Evolutionary conservation across 2,888 invertebrate species (phyloP), one percentile per base, ranked within the genome.

Genomic region (Sipha maydis): DNA sequence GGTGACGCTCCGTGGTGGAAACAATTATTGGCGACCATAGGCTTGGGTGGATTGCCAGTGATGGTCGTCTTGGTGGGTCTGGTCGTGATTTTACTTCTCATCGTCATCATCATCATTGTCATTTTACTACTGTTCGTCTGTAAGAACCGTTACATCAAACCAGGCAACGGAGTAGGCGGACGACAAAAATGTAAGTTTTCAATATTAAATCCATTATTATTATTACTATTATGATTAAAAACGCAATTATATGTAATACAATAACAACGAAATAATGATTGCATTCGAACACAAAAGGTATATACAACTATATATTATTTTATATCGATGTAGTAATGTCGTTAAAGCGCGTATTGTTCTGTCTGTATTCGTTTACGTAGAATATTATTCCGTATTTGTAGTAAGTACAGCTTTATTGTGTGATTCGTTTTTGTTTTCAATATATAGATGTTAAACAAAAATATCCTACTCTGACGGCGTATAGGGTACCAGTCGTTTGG

Each of bases 1-100:
- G 88, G 82, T 41, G 88, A 88, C 31, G 80, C 80, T 54, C 88
- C 88, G 17, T 88, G 88, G 88, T 88, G 88, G 88, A 88, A 88
- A 88, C 88, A 82, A 25, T 75, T 88, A 11, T 75, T 88, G 82
- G 75, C 54, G 14, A 19, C 75, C 25, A 7, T 88, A 11, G 88
- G 88, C 31, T 21, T 88, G 41, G 88, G 88, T 38, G 88, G 88
- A 25, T 48, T 80, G 31, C 80, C 80, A 25, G 41, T 88, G 14
- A 80, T 80, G 71, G 41, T 88, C 9, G 75, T 88, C 9, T 28
- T 88, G 38, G 82, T 75, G 31, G 80, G 41, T 0, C 61, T 88
- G 75, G 82, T 75, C 17, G 82, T 75, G 4, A 75, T 88, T 31
- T 34, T 88, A 31, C 11, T 82, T 9, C 41, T 88, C 1, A 82